Base-by-base conservation (phyloP, 2,888 invertebrate genomes). In the Troglohyphantes excavatus region DNA sequence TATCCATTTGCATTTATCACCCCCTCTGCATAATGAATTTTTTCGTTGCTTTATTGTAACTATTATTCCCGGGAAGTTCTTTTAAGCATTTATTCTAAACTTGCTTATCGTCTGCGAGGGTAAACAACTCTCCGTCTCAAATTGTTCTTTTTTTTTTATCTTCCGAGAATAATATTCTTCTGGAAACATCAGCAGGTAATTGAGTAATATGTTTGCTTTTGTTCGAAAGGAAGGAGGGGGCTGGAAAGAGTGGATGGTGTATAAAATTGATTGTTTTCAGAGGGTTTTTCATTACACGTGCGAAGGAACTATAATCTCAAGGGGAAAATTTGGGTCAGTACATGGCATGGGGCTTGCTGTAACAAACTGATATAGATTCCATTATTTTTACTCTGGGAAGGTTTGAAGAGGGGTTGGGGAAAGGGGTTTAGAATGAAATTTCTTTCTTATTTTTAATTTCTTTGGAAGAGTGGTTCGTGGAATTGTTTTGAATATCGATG, bases 121-220 rank as follows among this genome's bases (percentile, higher is more conserved):
- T 68, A 81, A 81, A 81, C 79, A 81, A 68, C 46, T 23, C 43
- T n/a, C 65, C 5, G 39, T 53, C 65, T 68, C 67, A 81, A 29
- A 26, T 78, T 78, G 39, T 43, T 29, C 67, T 9, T 26, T 78
- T 63, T 63, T 78, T 33, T 13, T n/a, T 63, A 29, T 43, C 21
- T 33, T 0, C 33, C 2, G n/a, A 27, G 72, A 75, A 46, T 83
- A 72, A 75, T 75, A 83, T 53, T 73, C 73, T 63, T 68, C 21
- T 33, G 73, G n/a, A 53, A 53, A n/a, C 73, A 81, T 68, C 79
- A 65, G 13, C 46, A 21, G 17, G 61, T 83, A 73, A 83, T 83
- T 83, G 83, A 83, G 83, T 83, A 73, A 83, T 83, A 75, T 83
- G 83, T 83, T 83, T 75, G 39, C 73, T 83, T 83, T 83, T 83